A percentile compares a stretch with the other conserved stretches of the same genome.
phyloP scores from a whole-genome alignment of 2,113 vertebrate genomes.

The Pomatorhinus ruficollis region DNA sequence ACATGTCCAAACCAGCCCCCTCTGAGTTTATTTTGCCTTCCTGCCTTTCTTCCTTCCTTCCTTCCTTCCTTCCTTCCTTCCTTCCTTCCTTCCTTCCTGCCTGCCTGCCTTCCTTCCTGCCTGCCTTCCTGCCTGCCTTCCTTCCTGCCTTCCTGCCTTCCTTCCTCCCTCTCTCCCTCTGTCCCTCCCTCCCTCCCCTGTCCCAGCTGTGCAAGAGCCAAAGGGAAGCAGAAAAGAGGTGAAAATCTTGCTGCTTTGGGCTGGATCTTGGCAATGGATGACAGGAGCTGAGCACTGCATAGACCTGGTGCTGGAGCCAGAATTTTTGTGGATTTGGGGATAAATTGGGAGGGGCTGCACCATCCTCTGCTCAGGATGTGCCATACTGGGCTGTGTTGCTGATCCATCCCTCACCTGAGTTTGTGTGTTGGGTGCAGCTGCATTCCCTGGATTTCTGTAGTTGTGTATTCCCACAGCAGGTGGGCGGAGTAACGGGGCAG shows the following conservation, averaged over 20 bases:
- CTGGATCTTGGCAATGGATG: neutral
- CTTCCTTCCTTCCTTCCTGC: neutral
- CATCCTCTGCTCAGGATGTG: neutral
- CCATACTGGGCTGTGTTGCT: rapidly evolving
- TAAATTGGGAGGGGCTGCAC: neutral
- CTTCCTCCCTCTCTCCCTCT: too few relatives aligned
- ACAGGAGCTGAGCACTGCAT: neutral
- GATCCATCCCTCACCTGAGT: neutral
- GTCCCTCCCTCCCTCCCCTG: too few relatives aligned
- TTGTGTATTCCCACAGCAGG: slow-evolving; percentile 27
- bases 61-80: neutral
- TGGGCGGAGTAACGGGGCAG: neutral
- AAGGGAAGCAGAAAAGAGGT: neutral
- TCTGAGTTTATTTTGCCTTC: neutral
- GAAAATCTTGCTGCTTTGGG: rapidly evolving
- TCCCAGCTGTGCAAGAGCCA: neutral
- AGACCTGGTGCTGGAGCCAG: neutral
- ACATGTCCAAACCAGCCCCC: neutral
- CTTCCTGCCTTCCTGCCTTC: too few relatives aligned
- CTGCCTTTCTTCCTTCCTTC: neutral
- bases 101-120: neutral
- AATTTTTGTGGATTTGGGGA: neutral
- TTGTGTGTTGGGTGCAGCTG: neutral
- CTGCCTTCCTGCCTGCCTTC: too few relatives aligned
- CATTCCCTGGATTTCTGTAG: slow-evolving; percentile 31